Conservation (phyloP, 2,113 vertebrate species). For the Apodemus speciosus region DNA sequence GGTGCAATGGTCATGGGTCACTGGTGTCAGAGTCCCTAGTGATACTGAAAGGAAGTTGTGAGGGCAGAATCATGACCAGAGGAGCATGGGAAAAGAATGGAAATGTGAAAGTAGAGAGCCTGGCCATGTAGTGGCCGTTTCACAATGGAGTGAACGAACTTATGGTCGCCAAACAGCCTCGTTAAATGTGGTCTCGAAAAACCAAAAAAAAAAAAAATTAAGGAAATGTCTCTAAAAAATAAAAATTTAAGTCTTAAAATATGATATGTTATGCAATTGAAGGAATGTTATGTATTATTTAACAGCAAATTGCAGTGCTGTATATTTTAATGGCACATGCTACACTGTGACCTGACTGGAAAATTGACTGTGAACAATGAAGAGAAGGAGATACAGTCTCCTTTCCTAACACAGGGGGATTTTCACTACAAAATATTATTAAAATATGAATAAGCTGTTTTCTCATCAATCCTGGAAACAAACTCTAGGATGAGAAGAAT, state of each 20-base stretch:
- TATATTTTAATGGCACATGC: background rate
- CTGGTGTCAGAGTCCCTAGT: background rate
- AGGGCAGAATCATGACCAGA: background rate
- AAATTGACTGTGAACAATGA: constrained; percentile 28
- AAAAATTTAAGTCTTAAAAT: background rate
- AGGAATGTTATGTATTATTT: background rate
- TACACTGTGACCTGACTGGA: background rate
- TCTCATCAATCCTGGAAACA: constrained; percentile 26
- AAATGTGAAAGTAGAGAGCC: background rate
- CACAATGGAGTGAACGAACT: too few species aligned
- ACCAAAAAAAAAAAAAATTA: too few species aligned
- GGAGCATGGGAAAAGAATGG: background rate
- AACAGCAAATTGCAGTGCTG: background rate
- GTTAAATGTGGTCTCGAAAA: too few species aligned
- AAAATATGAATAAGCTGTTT: background rate
- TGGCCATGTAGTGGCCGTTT: too few species aligned
- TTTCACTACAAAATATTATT: background rate
- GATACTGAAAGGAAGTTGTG: background rate
- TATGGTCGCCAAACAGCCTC: background rate
- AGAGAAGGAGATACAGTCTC: background rate
- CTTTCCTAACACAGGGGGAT: background rate
- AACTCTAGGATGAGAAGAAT: background rate
- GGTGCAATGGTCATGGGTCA: too few species aligned
- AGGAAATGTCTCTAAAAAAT: background rate
- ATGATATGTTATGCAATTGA: background rate